phyloP scores from a whole-genome alignment of 2,797 vertebrate genomes.

The Octomys mimax region DNA sequence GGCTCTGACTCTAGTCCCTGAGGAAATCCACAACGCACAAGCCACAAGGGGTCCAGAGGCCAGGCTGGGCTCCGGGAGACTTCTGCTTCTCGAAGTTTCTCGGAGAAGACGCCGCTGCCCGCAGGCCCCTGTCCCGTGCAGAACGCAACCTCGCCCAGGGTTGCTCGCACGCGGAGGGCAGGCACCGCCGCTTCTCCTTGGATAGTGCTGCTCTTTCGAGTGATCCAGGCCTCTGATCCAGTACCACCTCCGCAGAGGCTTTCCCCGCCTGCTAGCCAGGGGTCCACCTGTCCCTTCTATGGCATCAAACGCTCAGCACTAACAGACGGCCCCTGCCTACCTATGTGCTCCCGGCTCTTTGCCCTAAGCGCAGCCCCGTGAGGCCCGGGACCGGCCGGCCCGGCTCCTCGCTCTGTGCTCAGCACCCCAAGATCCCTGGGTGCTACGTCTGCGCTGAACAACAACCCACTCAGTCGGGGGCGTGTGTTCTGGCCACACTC shows the following conservation, averaged over 20 bases:
- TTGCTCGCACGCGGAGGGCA: not conserved
- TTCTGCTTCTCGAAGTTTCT: not conserved
- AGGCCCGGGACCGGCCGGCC: not conserved
- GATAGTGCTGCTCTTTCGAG: accelerated
- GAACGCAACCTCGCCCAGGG: not conserved
- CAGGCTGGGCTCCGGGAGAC: accelerated
- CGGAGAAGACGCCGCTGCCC: not conserved
- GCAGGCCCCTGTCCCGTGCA: not conserved
- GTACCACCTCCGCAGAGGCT: accelerated
- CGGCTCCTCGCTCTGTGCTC: not conserved
- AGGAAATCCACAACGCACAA: not conserved
- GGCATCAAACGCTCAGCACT: not conserved
- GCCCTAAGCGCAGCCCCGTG: accelerated
- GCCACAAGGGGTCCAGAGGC: not conserved
- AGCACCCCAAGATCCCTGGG: not conserved
- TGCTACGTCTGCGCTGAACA: not conserved
- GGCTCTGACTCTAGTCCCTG: too few relatives aligned
- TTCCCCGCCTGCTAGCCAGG: not conserved
- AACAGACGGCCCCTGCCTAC: not conserved
- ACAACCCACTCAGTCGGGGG: not conserved
- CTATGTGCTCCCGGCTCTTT: not conserved
- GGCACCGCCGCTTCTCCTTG: not conserved
- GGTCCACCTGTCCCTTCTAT: accelerated
- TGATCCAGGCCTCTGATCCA: not conserved
- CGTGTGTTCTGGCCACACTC: too few relatives aligned